phyloP scores from a whole-genome alignment of 1,140 invertebrate species.

The Caerostris darwini region DNA sequence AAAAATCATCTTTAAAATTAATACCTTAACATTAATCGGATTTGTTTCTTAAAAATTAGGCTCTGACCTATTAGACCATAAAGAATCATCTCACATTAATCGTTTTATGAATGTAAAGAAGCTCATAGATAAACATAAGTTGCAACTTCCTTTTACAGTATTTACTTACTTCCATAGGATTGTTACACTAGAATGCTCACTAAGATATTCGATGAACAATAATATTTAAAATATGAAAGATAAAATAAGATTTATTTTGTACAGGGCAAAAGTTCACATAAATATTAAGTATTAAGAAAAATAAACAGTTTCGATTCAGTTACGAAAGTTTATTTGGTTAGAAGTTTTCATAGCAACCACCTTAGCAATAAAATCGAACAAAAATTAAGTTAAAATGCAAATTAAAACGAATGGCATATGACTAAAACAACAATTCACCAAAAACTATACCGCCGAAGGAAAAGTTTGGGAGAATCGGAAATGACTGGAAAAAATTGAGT shows the following conservation, averaged over 20 bases:
- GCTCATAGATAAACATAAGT: neutral
- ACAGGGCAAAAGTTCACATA: neutral
- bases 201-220: neutral
- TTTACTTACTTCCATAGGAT: neutral
- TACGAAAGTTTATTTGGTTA: too few species aligned
- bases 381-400: too few species aligned
- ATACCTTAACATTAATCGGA: neutral
- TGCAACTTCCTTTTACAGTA: neutral
- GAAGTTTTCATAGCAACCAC: too few species aligned
- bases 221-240: too few species aligned
- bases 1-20: neutral
- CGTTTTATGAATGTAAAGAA: neutral
- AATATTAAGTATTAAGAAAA: neutral
- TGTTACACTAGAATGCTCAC: neutral
- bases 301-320: too few species aligned
- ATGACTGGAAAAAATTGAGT: too few species aligned
- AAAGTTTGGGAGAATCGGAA: too few species aligned
- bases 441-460: too few species aligned
- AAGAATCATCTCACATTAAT: neutral
- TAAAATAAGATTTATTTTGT: neutral
- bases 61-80: neutral
- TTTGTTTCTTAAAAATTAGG: neutral
- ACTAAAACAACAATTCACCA: too few species aligned
- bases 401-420: too few species aligned
- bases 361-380: too few species aligned